These are phyloP conservation scores for Halisarca cf. caerulea DNA, from an alignment of 37 sponge, comb jelly and placozoan genomes.

Conservation along the genomic window DNA sequence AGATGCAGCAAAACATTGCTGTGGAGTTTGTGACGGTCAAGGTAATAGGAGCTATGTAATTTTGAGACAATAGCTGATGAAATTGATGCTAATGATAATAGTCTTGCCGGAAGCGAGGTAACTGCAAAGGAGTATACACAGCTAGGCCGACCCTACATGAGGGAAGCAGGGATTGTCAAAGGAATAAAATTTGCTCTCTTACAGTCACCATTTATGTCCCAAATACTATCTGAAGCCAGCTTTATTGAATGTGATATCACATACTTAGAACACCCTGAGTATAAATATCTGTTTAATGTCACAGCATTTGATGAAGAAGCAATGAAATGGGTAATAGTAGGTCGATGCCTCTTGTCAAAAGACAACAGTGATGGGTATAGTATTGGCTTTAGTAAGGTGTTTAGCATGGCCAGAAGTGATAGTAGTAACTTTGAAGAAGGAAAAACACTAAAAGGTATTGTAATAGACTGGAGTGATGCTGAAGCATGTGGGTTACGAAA, in stretches of 20 bases:
- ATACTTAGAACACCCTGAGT: background rate
- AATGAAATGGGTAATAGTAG: background rate
- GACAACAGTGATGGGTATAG: background rate
- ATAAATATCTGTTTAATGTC: background rate
- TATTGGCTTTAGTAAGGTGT: background rate
- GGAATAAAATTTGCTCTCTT: no score
- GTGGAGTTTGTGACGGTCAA: no score
- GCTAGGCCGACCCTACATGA: no score
- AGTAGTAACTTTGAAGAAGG: background rate
- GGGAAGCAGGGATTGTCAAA: no score
- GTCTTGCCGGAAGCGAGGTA: no score
- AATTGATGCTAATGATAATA: no score
- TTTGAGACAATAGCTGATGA: no score
- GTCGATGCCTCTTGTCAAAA: background rate
- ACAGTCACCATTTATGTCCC: constrained; percentile 2
- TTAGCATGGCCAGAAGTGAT: background rate
- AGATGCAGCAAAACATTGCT: no score
- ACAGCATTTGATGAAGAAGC: background rate
- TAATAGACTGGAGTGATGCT: constrained; percentile 7
- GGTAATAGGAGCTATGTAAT: no score
- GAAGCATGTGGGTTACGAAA: background rate
- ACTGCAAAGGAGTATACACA: no score
- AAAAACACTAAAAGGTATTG: background rate
- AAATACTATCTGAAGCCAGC: background rate
- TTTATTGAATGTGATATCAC: background rate